Percentiles rank a stretch among this genome's conserved stretches.
Conservation (phyloP, 1,140 invertebrate genomes). For the Zaprionus camerounensis region DNA sequence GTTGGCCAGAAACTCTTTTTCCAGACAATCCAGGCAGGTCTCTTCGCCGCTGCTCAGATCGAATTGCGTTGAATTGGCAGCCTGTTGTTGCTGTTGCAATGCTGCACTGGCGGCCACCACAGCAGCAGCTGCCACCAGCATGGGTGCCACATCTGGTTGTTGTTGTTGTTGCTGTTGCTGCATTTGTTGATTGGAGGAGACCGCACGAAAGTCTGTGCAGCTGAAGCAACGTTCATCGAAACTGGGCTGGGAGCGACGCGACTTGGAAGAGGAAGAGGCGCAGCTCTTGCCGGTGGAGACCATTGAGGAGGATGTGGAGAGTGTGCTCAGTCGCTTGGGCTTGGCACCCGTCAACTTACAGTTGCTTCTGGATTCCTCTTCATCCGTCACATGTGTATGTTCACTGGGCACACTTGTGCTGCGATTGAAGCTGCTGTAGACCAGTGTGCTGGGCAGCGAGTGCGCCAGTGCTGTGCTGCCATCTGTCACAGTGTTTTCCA, state of each 20-base stretch:
- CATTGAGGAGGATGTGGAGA: constrained; percentile 68
- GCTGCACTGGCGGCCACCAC: constrained; percentile 48
- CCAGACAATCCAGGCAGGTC: constrained; percentile 79
- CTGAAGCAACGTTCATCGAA: constrained; percentile 80
- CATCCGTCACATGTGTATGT: constrained; percentile 23
- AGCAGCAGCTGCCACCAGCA: constrained; percentile 63
- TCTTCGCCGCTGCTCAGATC: constrained; percentile 66
- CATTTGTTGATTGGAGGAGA: constrained; percentile 22
- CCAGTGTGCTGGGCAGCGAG: constrained; percentile 68
- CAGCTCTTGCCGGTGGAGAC: constrained; percentile 68
- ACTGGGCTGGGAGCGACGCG: constrained; percentile 66
- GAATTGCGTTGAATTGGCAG: constrained; percentile 58
- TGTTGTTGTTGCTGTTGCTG: constrained; percentile 21
- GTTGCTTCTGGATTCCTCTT: constrained; percentile 27
- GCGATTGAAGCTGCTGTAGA: constrained; percentile 59
- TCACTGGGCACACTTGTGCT: constrained; percentile 65
- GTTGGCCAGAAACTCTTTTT: constrained; percentile 80
- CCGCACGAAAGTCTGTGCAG: constrained; percentile 72
- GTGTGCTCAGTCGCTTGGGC: constrained; percentile 68
- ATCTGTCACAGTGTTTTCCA: background rate
- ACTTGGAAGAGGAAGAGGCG: constrained; percentile 64
- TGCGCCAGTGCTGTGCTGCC: constrained; percentile 46
- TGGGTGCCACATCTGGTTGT: constrained; percentile 48
- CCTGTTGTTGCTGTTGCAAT: constrained; percentile 30
- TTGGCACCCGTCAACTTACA: constrained; percentile 79